Base-by-base conservation (phyloP, 2,888 invertebrate genomes). In the Diplolepis rosae region DNA sequence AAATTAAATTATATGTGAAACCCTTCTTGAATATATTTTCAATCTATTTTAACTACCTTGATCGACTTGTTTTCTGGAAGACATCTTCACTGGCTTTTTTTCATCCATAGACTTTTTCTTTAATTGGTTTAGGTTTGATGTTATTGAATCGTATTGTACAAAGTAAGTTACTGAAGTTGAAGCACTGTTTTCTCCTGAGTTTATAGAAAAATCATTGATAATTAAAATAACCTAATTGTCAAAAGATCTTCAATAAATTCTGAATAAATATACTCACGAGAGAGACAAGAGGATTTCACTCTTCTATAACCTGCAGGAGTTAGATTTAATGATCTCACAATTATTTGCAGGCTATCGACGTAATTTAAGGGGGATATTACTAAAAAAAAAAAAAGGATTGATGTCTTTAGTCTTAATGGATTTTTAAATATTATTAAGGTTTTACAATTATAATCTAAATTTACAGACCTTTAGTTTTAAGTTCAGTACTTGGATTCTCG, bases 231-330 rank as follows among this genome's bases (percentile, higher is more conserved):
- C 9, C 39, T 27, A 54, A 39, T 42, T 67, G 18, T 30, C 7
- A 27, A 13, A 66, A 52, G 2, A 42, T 56, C 24, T 32, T 15
- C 4, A 54, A 7, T 48, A n/a, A 65, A 54, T 45, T 61, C 42
- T 30, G 42, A 70, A 39, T 52, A 66, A 72, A 65, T 74, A 67
- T 72, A 76, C 83, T 65, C 79, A 84, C 84, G 79, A 35, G 82
- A 82, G 6, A 85, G 61, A 52, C 81, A 85, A 15, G 85, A 83
- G 11, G 87, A 85, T 65, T 81, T 81, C 13, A 89, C 84, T 82
- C 89, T 88, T 78, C 89, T 84, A 73, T 89, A 88, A 13, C 91
- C 91, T 28, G 89, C 89, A 67, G 89, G 82, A 79, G 87, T 90
- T 70, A 91, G 83, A 48, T 82, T 81, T 61, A 91, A 83, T 68